phyloP scores from a whole-genome alignment of 1,140 invertebrate species.

The Eulimnadia texana region DNA sequence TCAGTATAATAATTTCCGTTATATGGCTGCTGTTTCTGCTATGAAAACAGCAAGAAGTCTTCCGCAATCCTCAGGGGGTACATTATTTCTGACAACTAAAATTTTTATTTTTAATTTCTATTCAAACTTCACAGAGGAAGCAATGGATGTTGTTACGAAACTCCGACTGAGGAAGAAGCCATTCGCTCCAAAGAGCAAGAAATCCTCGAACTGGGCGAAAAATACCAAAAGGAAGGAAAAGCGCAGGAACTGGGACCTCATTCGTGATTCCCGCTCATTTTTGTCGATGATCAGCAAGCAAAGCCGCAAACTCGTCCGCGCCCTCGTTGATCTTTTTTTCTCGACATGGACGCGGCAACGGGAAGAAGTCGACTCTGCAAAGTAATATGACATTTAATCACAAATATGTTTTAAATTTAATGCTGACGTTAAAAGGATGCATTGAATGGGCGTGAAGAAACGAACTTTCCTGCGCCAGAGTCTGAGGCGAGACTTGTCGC shows the following conservation, averaged over 20 bases:
- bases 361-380: conserved; percentile 65
- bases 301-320: conserved; percentile 95
- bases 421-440: conserved; percentile 55
- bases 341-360: conserved; percentile 87
- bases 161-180: conserved; percentile 65
- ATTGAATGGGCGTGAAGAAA: conserved; percentile 99
- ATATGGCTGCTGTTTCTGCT: background rate
- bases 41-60: background rate
- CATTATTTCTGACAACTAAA: no score
- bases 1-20: no score
- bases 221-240: conserved; percentile 81
- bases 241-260: conserved; percentile 86
- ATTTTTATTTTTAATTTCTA: no score
- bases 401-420: background rate
- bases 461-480: conserved; percentile 93
- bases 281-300: conserved; percentile 83
- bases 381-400: background rate
- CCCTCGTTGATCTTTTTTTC: conserved; percentile 86
- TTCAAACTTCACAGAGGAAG: background rate
- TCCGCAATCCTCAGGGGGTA: background rate
- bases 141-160: conserved; percentile 22
- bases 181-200: conserved; percentile 78
- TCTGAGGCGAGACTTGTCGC: conserved; percentile 80
- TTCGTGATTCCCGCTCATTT: conserved; percentile 86
- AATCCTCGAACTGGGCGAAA: conserved; percentile 72